These are phyloP conservation scores for Cottoperca gobio DNA, from an alignment of 2,797 vertebrate species.

Conservation along the genomic window DNA sequence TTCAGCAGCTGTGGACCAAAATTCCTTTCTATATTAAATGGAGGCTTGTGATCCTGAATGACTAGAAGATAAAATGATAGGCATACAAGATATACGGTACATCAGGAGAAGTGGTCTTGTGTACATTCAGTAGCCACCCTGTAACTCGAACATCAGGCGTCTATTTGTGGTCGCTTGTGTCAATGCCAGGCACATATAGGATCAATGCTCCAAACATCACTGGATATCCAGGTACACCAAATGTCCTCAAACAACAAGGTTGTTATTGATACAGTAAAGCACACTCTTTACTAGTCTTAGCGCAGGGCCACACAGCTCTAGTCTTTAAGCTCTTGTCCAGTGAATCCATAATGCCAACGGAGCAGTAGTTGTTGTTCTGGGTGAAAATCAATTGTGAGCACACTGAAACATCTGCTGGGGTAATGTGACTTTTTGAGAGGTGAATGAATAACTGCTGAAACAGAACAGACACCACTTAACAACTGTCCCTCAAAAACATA, in stretches of 20 bases:
- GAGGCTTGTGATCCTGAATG: not conserved
- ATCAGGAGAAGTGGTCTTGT: no score
- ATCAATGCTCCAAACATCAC: conserved; percentile 31
- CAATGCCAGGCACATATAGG: not conserved
- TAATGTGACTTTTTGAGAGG: conserved; percentile 13
- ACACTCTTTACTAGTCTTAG: conserved; percentile 11
- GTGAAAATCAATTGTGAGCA: conserved; percentile 47
- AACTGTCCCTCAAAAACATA: not conserved
- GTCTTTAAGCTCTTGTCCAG: conserved; percentile 31
- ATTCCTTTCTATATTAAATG: conserved; percentile 13
- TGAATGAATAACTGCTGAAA: conserved; percentile 2
- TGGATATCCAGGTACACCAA: conserved; percentile 1
- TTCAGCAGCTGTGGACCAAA: conserved; percentile 36
- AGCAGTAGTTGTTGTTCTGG: conserved; percentile 34
- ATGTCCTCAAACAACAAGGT: conserved; percentile 29
- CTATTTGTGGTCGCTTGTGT: not conserved
- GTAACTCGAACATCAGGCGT: not conserved
- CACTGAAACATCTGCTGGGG: conserved; percentile 35
- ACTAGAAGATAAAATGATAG: no score
- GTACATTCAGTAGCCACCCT: not conserved
- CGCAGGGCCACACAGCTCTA: conserved; percentile 28
- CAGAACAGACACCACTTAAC: conserved; percentile 2
- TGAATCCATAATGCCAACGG: conserved; percentile 57
- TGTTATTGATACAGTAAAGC: conserved; percentile 47
- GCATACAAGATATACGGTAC: not conserved